Conservation (phyloP, 2,113 vertebrate species). For the Thryonomys swinderianus region DNA sequence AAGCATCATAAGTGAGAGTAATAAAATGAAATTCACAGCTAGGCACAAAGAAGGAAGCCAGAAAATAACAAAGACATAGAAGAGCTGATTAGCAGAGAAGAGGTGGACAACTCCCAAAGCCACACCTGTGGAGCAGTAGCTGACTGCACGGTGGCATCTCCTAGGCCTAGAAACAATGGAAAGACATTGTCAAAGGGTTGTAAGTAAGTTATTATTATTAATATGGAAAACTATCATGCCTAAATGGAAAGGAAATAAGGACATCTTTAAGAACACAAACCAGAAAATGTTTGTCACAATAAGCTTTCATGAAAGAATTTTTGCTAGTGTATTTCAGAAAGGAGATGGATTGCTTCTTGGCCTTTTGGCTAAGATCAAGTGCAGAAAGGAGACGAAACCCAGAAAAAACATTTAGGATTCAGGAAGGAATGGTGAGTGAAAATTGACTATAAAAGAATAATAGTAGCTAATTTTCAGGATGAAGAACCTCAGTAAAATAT, state of each 20-base stretch:
- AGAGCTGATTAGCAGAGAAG: not conserved
- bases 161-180: not conserved
- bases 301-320: not conserved
- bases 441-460: not conserved
- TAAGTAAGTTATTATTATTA: not conserved
- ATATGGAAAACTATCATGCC: not conserved
- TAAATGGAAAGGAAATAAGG: not conserved
- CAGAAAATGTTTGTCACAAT: not conserved
- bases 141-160: not conserved
- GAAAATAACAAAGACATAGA: not conserved
- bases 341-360: too few species aligned
- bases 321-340: not conserved
- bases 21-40: not conserved
- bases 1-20: not conserved
- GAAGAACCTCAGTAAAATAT: not conserved
- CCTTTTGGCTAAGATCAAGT: too few species aligned
- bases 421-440: conserved; percentile 21
- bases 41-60: not conserved
- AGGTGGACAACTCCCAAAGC: not conserved
- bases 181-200: not conserved
- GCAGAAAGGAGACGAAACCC: too few species aligned
- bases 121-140: too few species aligned
- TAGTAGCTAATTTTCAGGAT: not conserved
- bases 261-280: not conserved
- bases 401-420: not conserved